These are phyloP conservation scores for Drosophila bocki DNA, from an alignment of 1,140 invertebrate genomes.

Conservation along the genomic window DNA sequence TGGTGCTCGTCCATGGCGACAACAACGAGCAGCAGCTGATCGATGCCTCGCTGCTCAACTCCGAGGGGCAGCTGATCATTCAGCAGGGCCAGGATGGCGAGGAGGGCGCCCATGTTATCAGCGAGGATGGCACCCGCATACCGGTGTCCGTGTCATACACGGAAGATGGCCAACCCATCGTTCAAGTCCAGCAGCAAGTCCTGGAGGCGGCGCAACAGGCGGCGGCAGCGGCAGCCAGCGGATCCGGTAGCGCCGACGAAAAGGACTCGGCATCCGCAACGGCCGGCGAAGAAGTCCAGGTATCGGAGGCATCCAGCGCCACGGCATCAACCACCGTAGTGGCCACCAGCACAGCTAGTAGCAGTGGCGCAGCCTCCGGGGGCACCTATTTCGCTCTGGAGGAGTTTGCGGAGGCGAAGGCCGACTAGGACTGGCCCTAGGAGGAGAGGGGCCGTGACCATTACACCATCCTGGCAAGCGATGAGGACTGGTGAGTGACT, in stretches of 20 bases:
- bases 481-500: conserved; percentile 67
- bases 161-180: conserved; percentile 79
- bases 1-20: conserved; percentile 84
- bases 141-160: conserved; percentile 84
- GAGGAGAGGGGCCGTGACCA: conserved; percentile 55
- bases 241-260: conserved; percentile 38
- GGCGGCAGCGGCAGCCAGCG: conserved; percentile 48
- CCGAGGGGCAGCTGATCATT: conserved; percentile 83
- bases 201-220: conserved; percentile 66
- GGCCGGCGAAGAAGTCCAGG: conserved; percentile 53
- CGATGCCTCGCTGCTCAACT: conserved; percentile 81
- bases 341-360: conserved; percentile 68
- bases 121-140: conserved; percentile 83
- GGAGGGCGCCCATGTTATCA: conserved; percentile 81
- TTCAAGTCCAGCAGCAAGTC: conserved; percentile 80
- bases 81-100: conserved; percentile 83
- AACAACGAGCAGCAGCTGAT: conserved; percentile 84
- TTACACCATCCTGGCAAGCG: conserved; percentile 68
- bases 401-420: conserved; percentile 74
- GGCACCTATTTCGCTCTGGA: conserved; percentile 76
- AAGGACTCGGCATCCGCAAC: conserved; percentile 55
- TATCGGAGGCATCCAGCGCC: conserved; percentile 54
- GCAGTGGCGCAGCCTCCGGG: conserved; percentile 59
- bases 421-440: conserved; percentile 81
- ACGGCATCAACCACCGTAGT: conserved; percentile 47